Conservation (phyloP, 2,113 vertebrate species). For the Dasypus novemcinctus region DNA sequence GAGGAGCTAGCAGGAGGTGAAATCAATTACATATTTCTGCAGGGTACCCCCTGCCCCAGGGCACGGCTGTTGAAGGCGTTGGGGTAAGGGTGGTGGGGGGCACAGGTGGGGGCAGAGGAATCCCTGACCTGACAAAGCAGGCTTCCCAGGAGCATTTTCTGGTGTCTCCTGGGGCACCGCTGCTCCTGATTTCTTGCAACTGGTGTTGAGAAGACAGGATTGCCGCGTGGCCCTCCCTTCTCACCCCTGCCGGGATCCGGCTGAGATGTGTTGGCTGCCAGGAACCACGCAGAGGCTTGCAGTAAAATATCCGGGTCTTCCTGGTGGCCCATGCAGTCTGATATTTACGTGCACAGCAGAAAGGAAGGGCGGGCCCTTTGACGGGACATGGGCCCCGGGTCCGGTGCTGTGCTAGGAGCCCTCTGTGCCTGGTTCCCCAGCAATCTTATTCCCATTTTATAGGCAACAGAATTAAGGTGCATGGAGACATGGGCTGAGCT, state of each 20-base stretch:
- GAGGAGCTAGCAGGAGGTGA: constrained; percentile 67
- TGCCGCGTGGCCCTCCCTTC: not conserved
- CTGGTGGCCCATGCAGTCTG: not conserved
- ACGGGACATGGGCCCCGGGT: accelerated
- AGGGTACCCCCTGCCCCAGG: not conserved
- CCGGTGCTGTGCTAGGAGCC: not conserved
- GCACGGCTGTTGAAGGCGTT: not conserved
- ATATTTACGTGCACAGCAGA: not conserved
- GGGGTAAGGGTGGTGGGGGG: not conserved
- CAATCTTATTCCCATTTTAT: not conserved
- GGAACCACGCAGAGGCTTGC: not conserved
- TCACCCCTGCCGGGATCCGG: not conserved
- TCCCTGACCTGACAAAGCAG: not conserved
- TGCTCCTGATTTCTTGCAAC: not conserved
- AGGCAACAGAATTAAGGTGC: not conserved
- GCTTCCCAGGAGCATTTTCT: not conserved
- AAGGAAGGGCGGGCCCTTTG: accelerated
- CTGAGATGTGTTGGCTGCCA: not conserved
- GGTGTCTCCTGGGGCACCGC: accelerated
- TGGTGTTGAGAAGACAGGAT: not conserved
- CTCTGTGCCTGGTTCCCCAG: accelerated
- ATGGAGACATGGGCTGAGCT: accelerated
- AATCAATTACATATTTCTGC: constrained; percentile 63
- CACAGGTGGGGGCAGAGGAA: not conserved
- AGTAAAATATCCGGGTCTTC: not conserved